A percentile compares a stretch with the other conserved stretches of the same genome.
Evolutionary conservation across 1,140 invertebrate species (phyloP).

Genomic region (Conopomorpha cramerella): DNA sequence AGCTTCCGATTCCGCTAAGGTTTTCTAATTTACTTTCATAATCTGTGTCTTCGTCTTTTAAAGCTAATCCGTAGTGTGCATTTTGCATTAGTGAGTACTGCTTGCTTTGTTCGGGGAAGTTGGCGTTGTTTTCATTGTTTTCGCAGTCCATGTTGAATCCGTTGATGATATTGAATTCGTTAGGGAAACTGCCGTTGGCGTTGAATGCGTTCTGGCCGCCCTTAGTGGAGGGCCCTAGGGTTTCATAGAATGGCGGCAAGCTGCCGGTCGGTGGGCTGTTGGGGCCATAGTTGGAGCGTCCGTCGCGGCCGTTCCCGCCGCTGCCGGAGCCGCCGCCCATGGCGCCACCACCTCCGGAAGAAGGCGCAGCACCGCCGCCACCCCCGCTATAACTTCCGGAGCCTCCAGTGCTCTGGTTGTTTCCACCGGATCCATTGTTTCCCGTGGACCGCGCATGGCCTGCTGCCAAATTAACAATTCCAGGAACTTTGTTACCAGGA

Average conservation of each 20-base stretch:
- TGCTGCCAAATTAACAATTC: constrained; percentile 70
- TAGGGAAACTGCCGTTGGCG: constrained; percentile 57
- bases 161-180: constrained; percentile 63
- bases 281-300: constrained; percentile 79
- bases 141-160: constrained; percentile 78
- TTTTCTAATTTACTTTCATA: constrained; percentile 75
- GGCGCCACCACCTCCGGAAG: constrained; percentile 63
- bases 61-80: constrained; percentile 75
- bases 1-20: constrained; percentile 63
- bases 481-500: constrained; percentile 60
- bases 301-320: constrained; percentile 72
- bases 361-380: constrained; percentile 55
- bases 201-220: constrained; percentile 70
- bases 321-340: constrained; percentile 68
- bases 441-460: constrained; percentile 73
- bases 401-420: constrained; percentile 57
- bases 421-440: constrained; percentile 54
- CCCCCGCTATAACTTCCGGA: constrained; percentile 60
- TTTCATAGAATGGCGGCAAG: constrained; percentile 83
- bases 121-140: constrained; percentile 59
- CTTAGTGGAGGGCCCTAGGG: constrained; percentile 66
- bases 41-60: constrained; percentile 78
- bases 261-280: constrained; percentile 82
- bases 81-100: constrained; percentile 83
- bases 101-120: constrained; percentile 64